Conservation (phyloP, 2,888 invertebrate species). For the Alloplasta piceator region DNA sequence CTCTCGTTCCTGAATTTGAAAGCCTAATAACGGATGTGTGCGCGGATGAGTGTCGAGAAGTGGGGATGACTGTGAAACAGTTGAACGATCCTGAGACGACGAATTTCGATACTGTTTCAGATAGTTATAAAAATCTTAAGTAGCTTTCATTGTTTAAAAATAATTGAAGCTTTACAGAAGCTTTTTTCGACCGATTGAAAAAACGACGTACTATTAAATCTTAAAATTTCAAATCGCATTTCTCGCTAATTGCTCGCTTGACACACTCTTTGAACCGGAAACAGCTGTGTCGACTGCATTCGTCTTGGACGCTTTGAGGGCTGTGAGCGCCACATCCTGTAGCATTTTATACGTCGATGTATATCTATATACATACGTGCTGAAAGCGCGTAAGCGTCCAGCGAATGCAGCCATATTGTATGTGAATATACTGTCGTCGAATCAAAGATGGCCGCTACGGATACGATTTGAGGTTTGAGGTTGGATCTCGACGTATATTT, state of each 20-base stretch:
- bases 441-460: constrained; percentile 62
- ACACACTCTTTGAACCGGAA: constrained; percentile 25
- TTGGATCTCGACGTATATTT: constrained; percentile 57
- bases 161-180: not conserved
- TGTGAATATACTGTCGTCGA: not conserved
- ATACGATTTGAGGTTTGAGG: constrained; percentile 51
- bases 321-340: no score
- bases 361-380: no score
- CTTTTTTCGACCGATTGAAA: not conserved
- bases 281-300: constrained; percentile 44
- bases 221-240: not conserved
- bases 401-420: no score
- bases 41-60: constrained; percentile 58
- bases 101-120: not conserved
- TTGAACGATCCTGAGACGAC: constrained; percentile 40
- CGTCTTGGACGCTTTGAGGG: no score
- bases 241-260: constrained; percentile 5
- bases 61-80: constrained; percentile 66
- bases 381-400: no score
- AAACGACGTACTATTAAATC: not conserved
- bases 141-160: not conserved
- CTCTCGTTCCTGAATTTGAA: constrained; percentile 73
- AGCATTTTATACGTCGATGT: no score
- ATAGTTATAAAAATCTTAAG: not conserved
- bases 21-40: constrained; percentile 79